phyloP scores from a whole-genome alignment of 2,888 invertebrate species.

The Augochlorella aurata region DNA sequence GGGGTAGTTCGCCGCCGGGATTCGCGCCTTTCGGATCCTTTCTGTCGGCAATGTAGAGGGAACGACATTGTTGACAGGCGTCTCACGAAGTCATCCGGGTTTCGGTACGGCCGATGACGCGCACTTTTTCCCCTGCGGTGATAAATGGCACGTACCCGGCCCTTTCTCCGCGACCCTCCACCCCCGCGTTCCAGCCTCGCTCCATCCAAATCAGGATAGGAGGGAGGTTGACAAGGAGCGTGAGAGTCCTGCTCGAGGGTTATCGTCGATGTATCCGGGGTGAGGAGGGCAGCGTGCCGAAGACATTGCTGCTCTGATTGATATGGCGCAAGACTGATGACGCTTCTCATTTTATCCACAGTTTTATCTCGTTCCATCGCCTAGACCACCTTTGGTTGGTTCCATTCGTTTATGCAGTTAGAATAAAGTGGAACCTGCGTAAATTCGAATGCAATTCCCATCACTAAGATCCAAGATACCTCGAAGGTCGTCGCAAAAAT shows the following conservation, averaged over 20 bases:
- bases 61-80: conserved; percentile 78
- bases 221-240: conserved; percentile 73
- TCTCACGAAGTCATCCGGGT: conserved; percentile 80
- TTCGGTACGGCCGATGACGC: conserved; percentile 78
- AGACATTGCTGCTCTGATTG: conserved; percentile 76
- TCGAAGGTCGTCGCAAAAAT: too few relatives aligned
- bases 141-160: conserved; percentile 79
- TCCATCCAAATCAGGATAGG: conserved; percentile 69
- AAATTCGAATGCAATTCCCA: too few relatives aligned
- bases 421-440: too few relatives aligned
- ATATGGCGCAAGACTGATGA: conserved; percentile 61
- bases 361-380: too few relatives aligned
- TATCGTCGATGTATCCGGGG: conserved; percentile 59
- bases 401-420: too few relatives aligned
- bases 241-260: conserved; percentile 69
- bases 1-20: neutral
- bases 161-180: conserved; percentile 36
- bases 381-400: too few relatives aligned
- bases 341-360: neutral
- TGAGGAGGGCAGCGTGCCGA: conserved; percentile 67
- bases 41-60: conserved; percentile 53
- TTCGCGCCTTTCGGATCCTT: conserved; percentile 27
- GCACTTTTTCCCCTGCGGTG: conserved; percentile 79
- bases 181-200: conserved; percentile 34
- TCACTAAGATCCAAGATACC: too few relatives aligned